Conservation (phyloP, 2,797 vertebrate genomes). For the Parauchenoglanis ngamensis region DNA sequence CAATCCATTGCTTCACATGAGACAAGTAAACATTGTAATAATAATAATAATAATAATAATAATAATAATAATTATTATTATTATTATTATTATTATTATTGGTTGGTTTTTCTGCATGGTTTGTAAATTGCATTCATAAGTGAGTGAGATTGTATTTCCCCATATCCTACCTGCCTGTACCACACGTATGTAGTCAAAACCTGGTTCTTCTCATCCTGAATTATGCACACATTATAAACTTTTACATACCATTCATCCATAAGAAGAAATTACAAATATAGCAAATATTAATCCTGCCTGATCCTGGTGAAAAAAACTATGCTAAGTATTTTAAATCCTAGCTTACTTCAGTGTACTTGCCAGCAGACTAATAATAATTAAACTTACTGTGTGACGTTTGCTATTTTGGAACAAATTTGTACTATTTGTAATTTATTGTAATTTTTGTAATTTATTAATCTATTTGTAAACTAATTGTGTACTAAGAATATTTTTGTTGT, state of each 20-base stretch:
- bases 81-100: not conserved
- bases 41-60: too few species aligned
- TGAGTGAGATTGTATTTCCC: not conserved
- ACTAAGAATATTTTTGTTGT: too few species aligned
- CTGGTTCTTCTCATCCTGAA: constrained; percentile 96
- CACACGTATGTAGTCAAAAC: constrained; percentile 96
- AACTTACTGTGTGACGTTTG: too few species aligned
- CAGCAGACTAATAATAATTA: too few species aligned
- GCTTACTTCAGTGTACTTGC: too few species aligned
- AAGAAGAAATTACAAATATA: not conserved
- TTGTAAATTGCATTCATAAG: not conserved
- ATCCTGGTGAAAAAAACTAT: too few species aligned
- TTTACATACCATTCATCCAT: not conserved
- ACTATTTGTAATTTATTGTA: too few species aligned
- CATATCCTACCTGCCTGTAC: constrained; percentile 88
- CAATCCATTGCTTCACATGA: constrained; percentile 83
- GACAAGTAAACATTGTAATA: not conserved
- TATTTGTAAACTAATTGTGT: too few species aligned
- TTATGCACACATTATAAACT: constrained; percentile 28
- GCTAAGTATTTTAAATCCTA: too few species aligned
- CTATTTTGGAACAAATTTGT: too few species aligned
- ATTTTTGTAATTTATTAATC: too few species aligned
- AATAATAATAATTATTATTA: not conserved
- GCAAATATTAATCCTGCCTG: not conserved
- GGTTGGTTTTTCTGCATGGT: not conserved